Percentiles rank a stretch among this genome's conserved stretches.
phyloP scores from a whole-genome alignment of 1,140 invertebrate genomes.

The Cyclina sinensis region DNA sequence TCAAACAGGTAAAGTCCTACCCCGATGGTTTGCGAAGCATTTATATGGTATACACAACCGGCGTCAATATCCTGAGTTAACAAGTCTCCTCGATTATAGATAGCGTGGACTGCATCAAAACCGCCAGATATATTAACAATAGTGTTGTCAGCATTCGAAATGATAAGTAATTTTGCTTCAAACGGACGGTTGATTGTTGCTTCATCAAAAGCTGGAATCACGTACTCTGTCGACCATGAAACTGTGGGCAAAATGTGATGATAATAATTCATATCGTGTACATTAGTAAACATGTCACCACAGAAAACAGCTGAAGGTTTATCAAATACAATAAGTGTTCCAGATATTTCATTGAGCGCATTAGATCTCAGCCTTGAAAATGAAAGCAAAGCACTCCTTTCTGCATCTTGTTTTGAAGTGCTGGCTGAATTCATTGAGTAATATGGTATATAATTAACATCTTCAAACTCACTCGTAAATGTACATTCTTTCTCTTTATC shows the following conservation, averaged over 20 bases:
- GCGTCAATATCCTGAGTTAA: slow-evolving; percentile 24
- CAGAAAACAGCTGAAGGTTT: slow-evolving; percentile 37
- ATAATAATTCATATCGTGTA: neutral
- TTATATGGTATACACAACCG: neutral
- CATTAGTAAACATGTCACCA: neutral
- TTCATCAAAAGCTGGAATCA: slow-evolving; percentile 5
- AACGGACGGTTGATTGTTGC: neutral
- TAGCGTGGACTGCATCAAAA: slow-evolving; percentile 18
- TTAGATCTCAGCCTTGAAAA: neutral
- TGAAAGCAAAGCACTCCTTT: neutral
- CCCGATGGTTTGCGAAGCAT: neutral
- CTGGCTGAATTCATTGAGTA: neutral
- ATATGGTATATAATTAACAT: neutral
- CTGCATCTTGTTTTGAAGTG: neutral
- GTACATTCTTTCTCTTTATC: neutral
- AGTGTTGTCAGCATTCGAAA: slow-evolving; percentile 45
- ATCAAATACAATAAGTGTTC: neutral
- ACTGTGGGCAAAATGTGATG: neutral
- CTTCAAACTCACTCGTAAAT: neutral
- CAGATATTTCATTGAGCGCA: neutral
- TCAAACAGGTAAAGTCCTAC: neutral
- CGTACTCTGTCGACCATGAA: slow-evolving; percentile 27
- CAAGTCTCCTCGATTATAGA: slow-evolving; percentile 37
- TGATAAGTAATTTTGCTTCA: slow-evolving; percentile 6
- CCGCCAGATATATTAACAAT: slow-evolving; percentile 38